These are phyloP conservation scores for Pectinophora gossypiella DNA, from an alignment of 1,140 invertebrate genomes.

Conservation along the genomic window DNA sequence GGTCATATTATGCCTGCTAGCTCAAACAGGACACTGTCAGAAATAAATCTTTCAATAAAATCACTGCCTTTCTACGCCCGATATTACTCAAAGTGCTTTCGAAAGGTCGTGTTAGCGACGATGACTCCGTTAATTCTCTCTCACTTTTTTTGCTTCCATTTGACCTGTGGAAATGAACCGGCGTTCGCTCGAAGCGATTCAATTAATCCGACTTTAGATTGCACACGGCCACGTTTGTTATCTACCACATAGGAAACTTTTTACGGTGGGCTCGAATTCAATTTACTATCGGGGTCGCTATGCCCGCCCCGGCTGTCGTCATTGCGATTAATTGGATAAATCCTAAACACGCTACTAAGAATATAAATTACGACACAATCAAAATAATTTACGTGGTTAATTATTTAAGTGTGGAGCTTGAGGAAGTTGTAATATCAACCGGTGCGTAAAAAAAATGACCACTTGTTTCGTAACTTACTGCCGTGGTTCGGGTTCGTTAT, in stretches of 20 bases:
- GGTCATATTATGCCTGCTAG: conserved; percentile 5
- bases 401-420: background rate
- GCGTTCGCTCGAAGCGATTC: conserved; percentile 31
- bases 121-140: conserved; percentile 16
- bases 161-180: conserved; percentile 21
- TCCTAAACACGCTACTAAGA: background rate
- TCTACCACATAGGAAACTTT: conserved; percentile 15
- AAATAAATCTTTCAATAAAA: background rate
- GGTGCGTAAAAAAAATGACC: background rate
- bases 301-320: conserved; percentile 23
- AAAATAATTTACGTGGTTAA: background rate
- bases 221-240: conserved; percentile 18
- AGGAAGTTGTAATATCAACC: background rate
- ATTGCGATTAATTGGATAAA: conserved; percentile 29
- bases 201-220: conserved; percentile 48
- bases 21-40: background rate
- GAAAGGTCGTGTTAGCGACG: conserved; percentile 8
- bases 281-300: conserved; percentile 17
- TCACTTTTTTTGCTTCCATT: conserved; percentile 13
- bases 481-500: conserved; percentile 51
- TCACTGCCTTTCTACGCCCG: background rate
- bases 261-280: conserved; percentile 13
- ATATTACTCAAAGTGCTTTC: too few relatives aligned
- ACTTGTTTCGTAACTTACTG: conserved; percentile 34
- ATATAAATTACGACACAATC: background rate